phyloP scores from a whole-genome alignment of 2,888 invertebrate species.

The Agapetus fuscipes region DNA sequence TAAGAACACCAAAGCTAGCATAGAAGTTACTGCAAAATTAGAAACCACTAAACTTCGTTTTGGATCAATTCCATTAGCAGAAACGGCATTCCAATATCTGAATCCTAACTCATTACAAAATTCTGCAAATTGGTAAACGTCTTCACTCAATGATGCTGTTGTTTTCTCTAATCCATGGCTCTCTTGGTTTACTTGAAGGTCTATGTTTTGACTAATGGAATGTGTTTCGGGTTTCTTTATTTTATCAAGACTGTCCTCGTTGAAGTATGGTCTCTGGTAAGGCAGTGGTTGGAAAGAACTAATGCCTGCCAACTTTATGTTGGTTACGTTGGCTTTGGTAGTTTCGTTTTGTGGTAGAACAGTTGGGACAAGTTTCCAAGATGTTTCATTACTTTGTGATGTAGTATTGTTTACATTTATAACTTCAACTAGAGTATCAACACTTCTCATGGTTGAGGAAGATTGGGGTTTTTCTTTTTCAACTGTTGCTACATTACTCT shows the following conservation, averaged over 20 bases:
- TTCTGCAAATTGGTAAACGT: slow-evolving; percentile 66
- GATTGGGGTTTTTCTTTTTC: too few relatives aligned
- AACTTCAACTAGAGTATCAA: background rate
- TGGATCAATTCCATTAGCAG: slow-evolving; percentile 57
- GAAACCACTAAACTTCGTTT: slow-evolving; percentile 71
- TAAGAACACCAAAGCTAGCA: slow-evolving; percentile 84
- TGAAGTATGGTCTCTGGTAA: slow-evolving; percentile 4
- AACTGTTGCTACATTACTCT: too few relatives aligned
- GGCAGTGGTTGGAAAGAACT: slow-evolving; percentile 18
- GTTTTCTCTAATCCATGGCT: slow-evolving; percentile 70
- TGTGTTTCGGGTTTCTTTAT: slow-evolving; percentile 19
- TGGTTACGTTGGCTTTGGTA: slow-evolving; percentile 15
- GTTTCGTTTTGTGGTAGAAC: slow-evolving; percentile 35
- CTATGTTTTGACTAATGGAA: slow-evolving; percentile 25
- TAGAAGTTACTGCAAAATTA: slow-evolving; percentile 76
- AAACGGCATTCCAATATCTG: slow-evolving; percentile 68
- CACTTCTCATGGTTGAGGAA: too few relatives aligned
- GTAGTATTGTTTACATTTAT: background rate
- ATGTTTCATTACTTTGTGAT: slow-evolving; percentile 21
- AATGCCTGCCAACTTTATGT: slow-evolving; percentile 1
- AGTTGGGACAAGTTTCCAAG: slow-evolving; percentile 52
- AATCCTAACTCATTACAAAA: slow-evolving; percentile 81
- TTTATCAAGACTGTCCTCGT: slow-evolving; percentile 3
- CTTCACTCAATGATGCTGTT: slow-evolving; percentile 58
- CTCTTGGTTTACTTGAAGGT: slow-evolving; percentile 36